Evolutionary conservation across 1,140 invertebrate genomes (phyloP).

Genomic region (Babylonia areolata): DNA sequence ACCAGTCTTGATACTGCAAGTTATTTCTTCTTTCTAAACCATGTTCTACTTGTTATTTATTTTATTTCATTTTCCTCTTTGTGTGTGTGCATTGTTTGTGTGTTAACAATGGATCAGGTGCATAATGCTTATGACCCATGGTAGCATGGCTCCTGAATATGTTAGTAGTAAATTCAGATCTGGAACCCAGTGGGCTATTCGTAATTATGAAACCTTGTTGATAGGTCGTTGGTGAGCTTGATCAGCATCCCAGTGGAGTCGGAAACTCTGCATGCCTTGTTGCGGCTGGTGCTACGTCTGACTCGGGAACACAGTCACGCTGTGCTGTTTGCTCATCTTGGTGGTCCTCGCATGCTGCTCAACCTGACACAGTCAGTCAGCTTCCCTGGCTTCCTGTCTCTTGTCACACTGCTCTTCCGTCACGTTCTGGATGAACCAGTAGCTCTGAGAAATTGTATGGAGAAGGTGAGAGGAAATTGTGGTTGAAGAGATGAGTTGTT

Average conservation of each 20-base stretch:
- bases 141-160: not conserved
- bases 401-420: conserved; percentile 88
- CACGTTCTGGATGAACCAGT: conserved; percentile 89
- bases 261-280: conserved; percentile 86
- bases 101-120: no score
- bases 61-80: no score
- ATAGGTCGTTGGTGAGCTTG: conserved; percentile 83
- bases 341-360: conserved; percentile 85
- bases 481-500: no score
- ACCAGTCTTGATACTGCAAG: no score
- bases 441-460: conserved; percentile 87
- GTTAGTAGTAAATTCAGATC: not conserved
- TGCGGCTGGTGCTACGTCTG: conserved; percentile 86
- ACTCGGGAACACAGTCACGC: conserved; percentile 87
- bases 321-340: conserved; percentile 84
- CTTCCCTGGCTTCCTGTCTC: conserved; percentile 87
- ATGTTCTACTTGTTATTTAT: no score
- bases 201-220: no score
- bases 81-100: no score
- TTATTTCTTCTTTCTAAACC: no score
- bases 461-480: conserved; percentile 84
- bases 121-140: not conserved
- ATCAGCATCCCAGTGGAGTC: conserved; percentile 84
- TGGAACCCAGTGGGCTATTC: no score
- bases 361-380: conserved; percentile 83